Evolutionary conservation across 1,140 invertebrate species (phyloP), one percentile per base, ranked within the genome.

Genomic region (Idris sp.): DNA sequence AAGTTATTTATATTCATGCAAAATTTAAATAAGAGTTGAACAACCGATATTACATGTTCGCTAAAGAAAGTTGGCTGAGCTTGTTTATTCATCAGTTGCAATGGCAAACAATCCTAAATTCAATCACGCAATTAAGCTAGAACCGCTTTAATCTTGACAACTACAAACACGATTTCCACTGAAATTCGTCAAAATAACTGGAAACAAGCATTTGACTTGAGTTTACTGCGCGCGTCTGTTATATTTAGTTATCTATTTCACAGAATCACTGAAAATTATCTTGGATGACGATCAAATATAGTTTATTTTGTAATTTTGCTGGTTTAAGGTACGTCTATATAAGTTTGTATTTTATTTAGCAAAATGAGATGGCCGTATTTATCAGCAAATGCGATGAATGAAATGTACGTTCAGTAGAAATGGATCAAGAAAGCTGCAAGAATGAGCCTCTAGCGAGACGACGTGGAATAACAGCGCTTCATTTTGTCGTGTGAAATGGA

Each of bases 391-490:
- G 54, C 19, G 33, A 15, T 11, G 25, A 10, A 22, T 36, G 33
- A 40, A 62, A 62, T 22, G 35, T 13, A 44, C 30, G 18, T 4
- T 11, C 31, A 44, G 54, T 40, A 44, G 31, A 62, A 62, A 51
- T 31, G 44, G 59, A 64, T 64, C 59, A 64, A 33, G 59, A 53
- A 35, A 38, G 30, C n/a, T n/a, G n/a, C 35, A 14, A 40, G 35
- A 53, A 31, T 28, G 25, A 62, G 58, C 58, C 44, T 33, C 14
- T 41, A 48, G 40, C 40, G 36, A 62, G 44, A 38, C 36, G 59
- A 62, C 59, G 46, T 43, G 59, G 36, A 62, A 62, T 62, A 62
- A 62, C 59, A 26, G 26, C 36, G 46, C 33, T 61, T 46, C 43
- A 51, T 62, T 51, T 51, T 30, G 33, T 14, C 0, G 33, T 16